A percentile compares a stretch with the other conserved stretches of the same genome.
phyloP scores from a whole-genome alignment of 2,797 vertebrate genomes.

The Myripristis murdjan region DNA sequence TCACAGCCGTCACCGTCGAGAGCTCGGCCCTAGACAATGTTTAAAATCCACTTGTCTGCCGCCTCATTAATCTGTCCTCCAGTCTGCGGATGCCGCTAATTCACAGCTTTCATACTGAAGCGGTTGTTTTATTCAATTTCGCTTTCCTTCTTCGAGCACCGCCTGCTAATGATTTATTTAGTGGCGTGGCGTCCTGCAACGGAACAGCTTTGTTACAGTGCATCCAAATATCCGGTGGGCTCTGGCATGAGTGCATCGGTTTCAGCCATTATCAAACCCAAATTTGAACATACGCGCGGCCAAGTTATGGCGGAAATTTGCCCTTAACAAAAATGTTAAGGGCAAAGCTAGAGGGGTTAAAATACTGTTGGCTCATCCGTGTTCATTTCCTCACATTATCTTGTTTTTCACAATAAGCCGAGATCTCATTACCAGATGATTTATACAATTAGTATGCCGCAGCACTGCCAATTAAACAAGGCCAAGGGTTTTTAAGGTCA shows the following conservation, averaged over 20 bases:
- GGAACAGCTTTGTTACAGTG: conserved; percentile 45
- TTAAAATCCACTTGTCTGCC: conserved; percentile 77
- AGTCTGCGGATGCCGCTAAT: conserved; percentile 71
- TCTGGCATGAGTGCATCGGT: conserved; percentile 25
- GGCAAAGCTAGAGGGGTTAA: conserved; percentile 32
- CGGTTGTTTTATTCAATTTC: conserved; percentile 76
- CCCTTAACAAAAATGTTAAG: conserved; percentile 19
- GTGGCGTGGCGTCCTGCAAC: conserved; percentile 56
- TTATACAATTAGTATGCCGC: conserved; percentile 90
- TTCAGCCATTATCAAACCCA: conserved; percentile 40
- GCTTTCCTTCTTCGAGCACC: conserved; percentile 57
- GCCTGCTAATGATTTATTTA: conserved; percentile 81
- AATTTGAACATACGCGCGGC: conserved; percentile 36
- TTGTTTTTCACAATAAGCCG: conserved; percentile 90
- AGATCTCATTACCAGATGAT: conserved; percentile 92
- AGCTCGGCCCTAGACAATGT: conserved; percentile 76
- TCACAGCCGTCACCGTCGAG: conserved; percentile 66
- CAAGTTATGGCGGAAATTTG: conserved; percentile 27
- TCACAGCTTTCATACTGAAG: conserved; percentile 78
- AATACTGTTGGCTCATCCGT: conserved; percentile 69
- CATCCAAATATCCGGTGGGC: conserved; percentile 49
- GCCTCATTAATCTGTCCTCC: conserved; percentile 81
- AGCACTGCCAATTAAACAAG: conserved; percentile 92
- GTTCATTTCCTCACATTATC: conserved; percentile 88
- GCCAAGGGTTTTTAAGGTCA: conserved; percentile 91